Conservation (phyloP, 2,888 invertebrate genomes). For the Protophormia terraenovae region DNA sequence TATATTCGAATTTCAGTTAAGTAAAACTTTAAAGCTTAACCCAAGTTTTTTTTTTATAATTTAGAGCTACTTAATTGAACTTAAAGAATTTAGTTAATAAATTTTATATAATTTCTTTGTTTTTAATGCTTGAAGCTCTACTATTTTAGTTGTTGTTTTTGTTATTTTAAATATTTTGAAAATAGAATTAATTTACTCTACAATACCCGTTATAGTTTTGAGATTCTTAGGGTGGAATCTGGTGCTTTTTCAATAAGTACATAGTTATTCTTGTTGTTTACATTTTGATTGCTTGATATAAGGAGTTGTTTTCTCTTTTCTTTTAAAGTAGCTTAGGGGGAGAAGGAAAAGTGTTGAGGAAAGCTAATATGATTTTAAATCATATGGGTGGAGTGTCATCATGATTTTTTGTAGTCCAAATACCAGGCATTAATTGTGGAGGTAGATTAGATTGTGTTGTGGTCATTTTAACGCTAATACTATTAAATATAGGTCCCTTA, state of each 20-base stretch:
- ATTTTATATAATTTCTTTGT: not conserved
- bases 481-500: constrained; percentile 86
- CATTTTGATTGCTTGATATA: constrained; percentile 41
- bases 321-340: not conserved
- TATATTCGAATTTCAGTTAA: constrained; percentile 16
- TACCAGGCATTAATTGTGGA: constrained; percentile 80
- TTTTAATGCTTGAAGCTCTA: constrained; percentile 26
- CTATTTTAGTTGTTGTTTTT: constrained; percentile 1
- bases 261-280: not conserved
- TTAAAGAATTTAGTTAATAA: not conserved
- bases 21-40: constrained; percentile 1
- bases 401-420: constrained; percentile 80
- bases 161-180: not conserved
- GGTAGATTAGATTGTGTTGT: constrained; percentile 80
- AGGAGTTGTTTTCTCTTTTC: too few species aligned
- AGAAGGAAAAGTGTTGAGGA: not conserved
- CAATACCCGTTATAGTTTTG: constrained; percentile 46
- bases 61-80: not conserved
- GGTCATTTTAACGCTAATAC: constrained; percentile 74
- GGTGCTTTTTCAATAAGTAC: not conserved
- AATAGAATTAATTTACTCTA: constrained; percentile 18
- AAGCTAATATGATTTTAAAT: constrained; percentile 2
- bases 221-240: constrained; percentile 58
- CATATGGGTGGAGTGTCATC: constrained; percentile 73
- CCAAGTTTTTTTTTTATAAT: too few species aligned